A percentile compares a stretch with the other conserved stretches of the same genome.
Conservation (phyloP, 2,113 vertebrate species). For the Oostethus manadensis region DNA sequence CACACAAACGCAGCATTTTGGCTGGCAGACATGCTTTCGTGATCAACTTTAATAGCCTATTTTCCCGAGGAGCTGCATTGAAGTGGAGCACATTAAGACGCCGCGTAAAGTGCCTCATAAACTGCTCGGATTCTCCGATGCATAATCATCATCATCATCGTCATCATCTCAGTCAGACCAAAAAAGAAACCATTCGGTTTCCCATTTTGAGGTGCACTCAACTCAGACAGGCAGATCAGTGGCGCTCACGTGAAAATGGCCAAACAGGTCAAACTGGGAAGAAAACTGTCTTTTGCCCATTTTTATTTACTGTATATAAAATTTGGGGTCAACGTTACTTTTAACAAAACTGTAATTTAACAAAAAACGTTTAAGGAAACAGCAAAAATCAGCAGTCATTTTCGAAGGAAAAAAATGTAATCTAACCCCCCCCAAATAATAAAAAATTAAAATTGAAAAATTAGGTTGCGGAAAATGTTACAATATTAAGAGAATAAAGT, state of each 20-base stretch:
- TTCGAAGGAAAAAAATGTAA: too few species aligned
- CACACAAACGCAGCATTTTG: conserved; percentile 39
- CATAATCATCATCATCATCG: conserved; percentile 27
- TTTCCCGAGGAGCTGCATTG: conserved; percentile 50
- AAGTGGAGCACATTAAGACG: conserved; percentile 62
- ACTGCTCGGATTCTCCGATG: conserved; percentile 43
- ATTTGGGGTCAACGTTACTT: too few species aligned
- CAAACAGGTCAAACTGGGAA: conserved; percentile 11
- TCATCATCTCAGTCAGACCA: conserved; percentile 43
- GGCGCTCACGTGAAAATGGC: conserved; percentile 17
- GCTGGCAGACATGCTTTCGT: conserved; percentile 61
- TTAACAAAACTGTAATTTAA: too few species aligned
- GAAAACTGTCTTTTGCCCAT: neutral
- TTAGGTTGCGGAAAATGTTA: too few species aligned
- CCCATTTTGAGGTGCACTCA: conserved; percentile 2
- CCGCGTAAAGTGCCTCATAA: conserved; percentile 56
- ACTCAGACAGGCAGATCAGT: neutral
- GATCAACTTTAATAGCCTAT: conserved; percentile 66
- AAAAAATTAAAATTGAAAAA: too few species aligned
- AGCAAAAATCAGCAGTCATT: too few species aligned
- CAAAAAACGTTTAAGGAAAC: too few species aligned
- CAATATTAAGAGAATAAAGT: too few species aligned
- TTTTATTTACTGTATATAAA: too few species aligned
- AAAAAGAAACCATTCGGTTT: conserved; percentile 39
- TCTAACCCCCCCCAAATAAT: too few species aligned